A percentile compares a stretch with the other conserved stretches of the same genome.
Conservation (phyloP, 1,140 invertebrate species). For the Medauroidea extradentata region DNA sequence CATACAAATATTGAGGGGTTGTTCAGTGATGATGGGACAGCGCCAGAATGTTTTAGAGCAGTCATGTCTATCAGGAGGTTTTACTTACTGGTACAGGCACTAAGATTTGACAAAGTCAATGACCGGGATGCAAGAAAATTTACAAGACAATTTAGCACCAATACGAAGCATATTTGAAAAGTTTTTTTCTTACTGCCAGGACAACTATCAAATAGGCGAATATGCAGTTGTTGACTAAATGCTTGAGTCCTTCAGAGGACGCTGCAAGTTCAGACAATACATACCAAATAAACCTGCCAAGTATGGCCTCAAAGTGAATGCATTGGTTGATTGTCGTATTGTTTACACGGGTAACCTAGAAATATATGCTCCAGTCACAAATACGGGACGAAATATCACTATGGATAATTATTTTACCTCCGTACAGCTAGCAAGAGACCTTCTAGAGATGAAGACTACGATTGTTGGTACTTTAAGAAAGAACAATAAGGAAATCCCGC, state of each 20-base stretch:
- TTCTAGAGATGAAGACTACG: constrained; percentile 21
- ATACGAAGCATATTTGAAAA: constrained; percentile 34
- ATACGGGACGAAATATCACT: background rate
- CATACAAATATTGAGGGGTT: too few relatives aligned
- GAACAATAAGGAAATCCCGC: constrained; percentile 25
- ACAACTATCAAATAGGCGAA: constrained; percentile 30
- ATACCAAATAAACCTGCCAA: constrained; percentile 43
- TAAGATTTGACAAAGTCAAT: constrained; percentile 32
- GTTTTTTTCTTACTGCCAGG: constrained; percentile 27
- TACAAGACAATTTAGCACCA: constrained; percentile 33
- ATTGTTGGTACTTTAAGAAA: constrained; percentile 34
- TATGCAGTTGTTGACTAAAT: constrained; percentile 23
- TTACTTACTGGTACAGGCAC: constrained; percentile 32
- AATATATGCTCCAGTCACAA: constrained; percentile 22
- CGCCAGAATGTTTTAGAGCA: too few relatives aligned
- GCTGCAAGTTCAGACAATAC: constrained; percentile 41
- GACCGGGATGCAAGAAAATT: constrained; percentile 29
- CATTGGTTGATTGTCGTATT: constrained; percentile 31
- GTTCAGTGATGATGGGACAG: too few relatives aligned
- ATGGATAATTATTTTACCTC: too few relatives aligned
- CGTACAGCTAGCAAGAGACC: constrained; percentile 21
- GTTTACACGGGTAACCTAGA: constrained; percentile 35
- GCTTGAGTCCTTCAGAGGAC: constrained; percentile 37
- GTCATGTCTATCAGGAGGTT: constrained; percentile 35
- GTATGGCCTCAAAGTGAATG: constrained; percentile 45